Evolutionary conservation across 53 echinoderm and acorn worm genomes (phyloP).

Genomic region (Paracentrotus lividus): DNA sequence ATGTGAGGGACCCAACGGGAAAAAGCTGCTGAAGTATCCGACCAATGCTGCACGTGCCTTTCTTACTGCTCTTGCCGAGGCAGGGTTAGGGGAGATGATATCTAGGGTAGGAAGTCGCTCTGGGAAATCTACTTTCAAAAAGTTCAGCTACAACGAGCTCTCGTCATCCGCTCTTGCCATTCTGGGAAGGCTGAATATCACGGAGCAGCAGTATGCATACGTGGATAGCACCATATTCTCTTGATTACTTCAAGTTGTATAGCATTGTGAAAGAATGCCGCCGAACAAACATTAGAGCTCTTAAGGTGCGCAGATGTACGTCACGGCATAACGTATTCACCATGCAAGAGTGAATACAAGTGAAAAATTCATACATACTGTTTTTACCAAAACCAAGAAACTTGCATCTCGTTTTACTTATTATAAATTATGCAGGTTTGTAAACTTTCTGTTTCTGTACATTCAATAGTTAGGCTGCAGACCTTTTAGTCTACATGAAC

Average conservation of each 20-base stretch:
- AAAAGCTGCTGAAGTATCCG: constrained; percentile 42
- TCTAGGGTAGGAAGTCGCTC: constrained; percentile 34
- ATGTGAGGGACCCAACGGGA: not conserved
- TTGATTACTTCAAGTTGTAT: not conserved
- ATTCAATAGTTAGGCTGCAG: too few relatives aligned
- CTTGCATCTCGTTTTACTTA: too few relatives aligned
- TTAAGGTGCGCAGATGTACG: too few relatives aligned
- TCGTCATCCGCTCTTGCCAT: constrained; percentile 35
- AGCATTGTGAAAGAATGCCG: too few relatives aligned
- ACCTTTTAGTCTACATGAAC: too few relatives aligned
- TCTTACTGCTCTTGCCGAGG: constrained; percentile 60
- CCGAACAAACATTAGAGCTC: too few relatives aligned
- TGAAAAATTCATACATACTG: too few relatives aligned
- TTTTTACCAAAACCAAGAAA: too few relatives aligned
- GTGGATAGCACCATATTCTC: not conserved
- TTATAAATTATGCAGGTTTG: too few relatives aligned
- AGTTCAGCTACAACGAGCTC: constrained; percentile 23
- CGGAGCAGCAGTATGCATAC: constrained; percentile 14
- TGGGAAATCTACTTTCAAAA: constrained; percentile 43
- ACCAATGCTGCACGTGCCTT: constrained; percentile 51
- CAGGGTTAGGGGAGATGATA: constrained; percentile 62
- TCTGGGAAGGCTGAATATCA: constrained; percentile 35
- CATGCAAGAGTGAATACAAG: too few relatives aligned
- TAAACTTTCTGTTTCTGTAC: too few relatives aligned
- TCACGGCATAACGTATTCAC: too few relatives aligned